Conservation (phyloP, 2,888 invertebrate species). For the Leucophora obtusa region DNA sequence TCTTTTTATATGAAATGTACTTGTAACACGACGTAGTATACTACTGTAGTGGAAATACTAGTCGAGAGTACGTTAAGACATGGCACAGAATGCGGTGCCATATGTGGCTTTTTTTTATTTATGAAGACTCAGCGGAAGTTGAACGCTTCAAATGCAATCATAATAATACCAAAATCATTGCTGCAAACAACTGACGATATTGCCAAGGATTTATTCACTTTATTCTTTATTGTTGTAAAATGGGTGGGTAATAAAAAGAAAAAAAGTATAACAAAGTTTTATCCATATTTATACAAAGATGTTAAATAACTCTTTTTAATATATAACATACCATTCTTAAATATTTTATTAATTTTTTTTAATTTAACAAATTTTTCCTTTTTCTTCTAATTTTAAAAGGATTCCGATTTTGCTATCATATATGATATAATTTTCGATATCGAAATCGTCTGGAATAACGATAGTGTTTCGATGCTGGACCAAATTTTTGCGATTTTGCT, state of each 20-base stretch:
- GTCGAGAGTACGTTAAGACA: constrained; percentile 37
- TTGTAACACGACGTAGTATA: constrained; percentile 2
- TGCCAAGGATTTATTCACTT: constrained; percentile 54
- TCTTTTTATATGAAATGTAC: constrained; percentile 41
- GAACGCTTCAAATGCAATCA: constrained; percentile 63
- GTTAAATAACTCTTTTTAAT: too few relatives aligned
- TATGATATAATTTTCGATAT: too few relatives aligned
- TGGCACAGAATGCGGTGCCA: constrained; percentile 70
- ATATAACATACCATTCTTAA: too few relatives aligned
- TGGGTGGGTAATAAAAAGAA: background rate
- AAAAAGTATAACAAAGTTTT: background rate
- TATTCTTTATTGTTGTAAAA: too few relatives aligned
- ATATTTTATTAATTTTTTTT: too few relatives aligned
- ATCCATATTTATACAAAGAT: background rate
- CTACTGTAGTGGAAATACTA: background rate
- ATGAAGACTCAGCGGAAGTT: constrained; percentile 68
- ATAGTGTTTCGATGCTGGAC: too few relatives aligned
- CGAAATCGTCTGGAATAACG: too few relatives aligned
- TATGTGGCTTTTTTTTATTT: constrained; percentile 74
- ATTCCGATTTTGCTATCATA: too few relatives aligned
- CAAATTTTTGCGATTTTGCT: too few relatives aligned
- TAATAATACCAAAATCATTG: constrained; percentile 61
- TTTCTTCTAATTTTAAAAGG: too few relatives aligned
- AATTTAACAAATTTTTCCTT: too few relatives aligned
- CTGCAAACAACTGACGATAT: constrained; percentile 57